A percentile compares a stretch with the other conserved stretches of the same genome.
phyloP scores from a whole-genome alignment of 1,140 invertebrate species.

The Metopolophium dirhodum region DNA sequence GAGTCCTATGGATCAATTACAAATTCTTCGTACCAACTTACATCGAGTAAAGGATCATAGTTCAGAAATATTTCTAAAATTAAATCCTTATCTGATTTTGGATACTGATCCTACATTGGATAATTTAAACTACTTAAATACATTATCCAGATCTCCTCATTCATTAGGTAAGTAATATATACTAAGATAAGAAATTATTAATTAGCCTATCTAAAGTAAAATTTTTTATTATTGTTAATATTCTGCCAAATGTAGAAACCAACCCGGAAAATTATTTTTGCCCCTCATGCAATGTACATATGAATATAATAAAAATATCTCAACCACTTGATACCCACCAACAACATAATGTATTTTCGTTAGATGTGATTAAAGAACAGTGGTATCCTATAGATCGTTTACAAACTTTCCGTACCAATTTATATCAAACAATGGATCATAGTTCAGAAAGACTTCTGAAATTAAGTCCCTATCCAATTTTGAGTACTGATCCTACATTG shows the following conservation, averaged over 20 bases:
- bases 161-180: not conserved
- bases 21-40: not conserved
- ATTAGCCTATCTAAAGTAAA: not conserved
- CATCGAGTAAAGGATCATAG: not conserved
- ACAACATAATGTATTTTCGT: not conserved
- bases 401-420: not conserved
- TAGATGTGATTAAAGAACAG: not conserved
- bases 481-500: constrained; percentile 17
- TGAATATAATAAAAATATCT: constrained; percentile 36
- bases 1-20: constrained; percentile 19
- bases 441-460: constrained; percentile 1
- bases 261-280: constrained; percentile 33
- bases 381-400: not conserved
- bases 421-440: not conserved
- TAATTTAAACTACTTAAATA: constrained; percentile 5
- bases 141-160: not conserved
- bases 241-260: not conserved
- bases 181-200: not conserved
- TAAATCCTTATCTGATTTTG: constrained; percentile 26
- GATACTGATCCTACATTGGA: constrained; percentile 34
- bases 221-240: not conserved
- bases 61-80: constrained; percentile 26
- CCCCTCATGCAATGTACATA: not conserved
- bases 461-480: constrained; percentile 5
- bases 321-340: constrained; percentile 25